These are phyloP conservation scores for Neosilurus hyrtlii DNA, from an alignment of 2,797 vertebrate genomes.

Conservation along the genomic window DNA sequence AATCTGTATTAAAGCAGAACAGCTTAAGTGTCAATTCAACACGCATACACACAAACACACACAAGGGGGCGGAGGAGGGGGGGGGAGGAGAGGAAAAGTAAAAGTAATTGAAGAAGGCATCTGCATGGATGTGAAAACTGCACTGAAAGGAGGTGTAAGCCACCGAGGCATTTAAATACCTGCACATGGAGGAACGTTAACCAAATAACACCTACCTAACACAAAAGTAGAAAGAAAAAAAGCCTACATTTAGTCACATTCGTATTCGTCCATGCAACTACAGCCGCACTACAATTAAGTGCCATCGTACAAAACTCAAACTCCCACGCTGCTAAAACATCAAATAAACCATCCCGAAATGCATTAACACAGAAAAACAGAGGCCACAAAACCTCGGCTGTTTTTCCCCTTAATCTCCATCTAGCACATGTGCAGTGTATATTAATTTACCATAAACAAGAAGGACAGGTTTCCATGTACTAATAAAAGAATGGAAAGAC, in stretches of 20 bases:
- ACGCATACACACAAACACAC: constrained; percentile 62
- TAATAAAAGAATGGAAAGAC: not conserved
- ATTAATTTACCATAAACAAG: not conserved
- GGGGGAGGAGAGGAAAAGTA: not conserved
- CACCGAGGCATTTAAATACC: not conserved
- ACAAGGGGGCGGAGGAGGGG: constrained; percentile 52
- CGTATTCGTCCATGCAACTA: not conserved
- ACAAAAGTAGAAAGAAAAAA: not conserved
- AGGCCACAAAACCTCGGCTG: not conserved
- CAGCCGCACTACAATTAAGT: not conserved
- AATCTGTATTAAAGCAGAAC: constrained; percentile 73
- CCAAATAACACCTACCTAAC: not conserved
- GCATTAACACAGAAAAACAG: not conserved
- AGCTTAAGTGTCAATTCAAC: constrained; percentile 58
- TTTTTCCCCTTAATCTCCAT: not conserved
- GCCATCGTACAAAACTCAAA: not conserved
- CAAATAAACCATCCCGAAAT: not conserved
- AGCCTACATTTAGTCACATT: not conserved
- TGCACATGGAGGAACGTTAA: not conserved
- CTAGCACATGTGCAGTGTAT: not conserved
- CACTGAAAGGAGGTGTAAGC: not conserved
- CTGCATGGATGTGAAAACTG: not conserved
- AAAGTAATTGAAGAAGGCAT: not conserved
- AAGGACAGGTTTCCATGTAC: not conserved
- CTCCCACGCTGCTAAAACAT: not conserved